These are phyloP conservation scores for Gila robusta DNA, from an alignment of 2,797 vertebrate species.

Conservation along the genomic window DNA sequence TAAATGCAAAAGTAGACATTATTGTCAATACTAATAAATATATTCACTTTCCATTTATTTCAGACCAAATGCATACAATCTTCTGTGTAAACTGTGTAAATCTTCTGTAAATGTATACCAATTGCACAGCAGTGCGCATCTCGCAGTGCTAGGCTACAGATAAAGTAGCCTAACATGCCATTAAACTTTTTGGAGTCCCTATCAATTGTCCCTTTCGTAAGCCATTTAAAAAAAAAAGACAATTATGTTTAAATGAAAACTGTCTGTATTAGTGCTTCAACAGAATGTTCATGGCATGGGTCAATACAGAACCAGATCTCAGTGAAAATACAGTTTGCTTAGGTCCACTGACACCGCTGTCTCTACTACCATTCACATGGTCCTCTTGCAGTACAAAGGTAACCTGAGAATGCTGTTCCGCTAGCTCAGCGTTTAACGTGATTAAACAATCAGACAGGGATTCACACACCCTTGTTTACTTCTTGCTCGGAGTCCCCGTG, in stretches of 20 bases:
- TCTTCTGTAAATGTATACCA: not conserved
- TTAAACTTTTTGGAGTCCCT: too few species aligned
- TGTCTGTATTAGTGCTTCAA: not conserved
- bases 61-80: not conserved
- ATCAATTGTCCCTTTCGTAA: not conserved
- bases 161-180: not conserved
- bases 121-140: not conserved
- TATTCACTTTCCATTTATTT: not conserved
- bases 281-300: not conserved
- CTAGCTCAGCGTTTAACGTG: conserved; percentile 7
- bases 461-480: conserved; percentile 43
- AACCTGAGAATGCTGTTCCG: conserved; percentile 1
- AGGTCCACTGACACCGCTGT: not conserved
- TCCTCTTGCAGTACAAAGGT: not conserved
- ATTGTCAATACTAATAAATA: not conserved
- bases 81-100: not conserved
- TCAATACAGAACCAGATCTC: not conserved
- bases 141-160: not conserved
- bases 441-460: not conserved
- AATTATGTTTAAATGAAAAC: not conserved
- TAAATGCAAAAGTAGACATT: not conserved
- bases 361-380: not conserved
- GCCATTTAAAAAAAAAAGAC: not conserved
- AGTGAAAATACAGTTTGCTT: not conserved
- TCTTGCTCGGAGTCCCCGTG: not conserved